A percentile compares a stretch with the other conserved stretches of the same genome.
Conservation (phyloP, 2,888 invertebrate genomes). For the Zhengitettix transpicula region DNA sequence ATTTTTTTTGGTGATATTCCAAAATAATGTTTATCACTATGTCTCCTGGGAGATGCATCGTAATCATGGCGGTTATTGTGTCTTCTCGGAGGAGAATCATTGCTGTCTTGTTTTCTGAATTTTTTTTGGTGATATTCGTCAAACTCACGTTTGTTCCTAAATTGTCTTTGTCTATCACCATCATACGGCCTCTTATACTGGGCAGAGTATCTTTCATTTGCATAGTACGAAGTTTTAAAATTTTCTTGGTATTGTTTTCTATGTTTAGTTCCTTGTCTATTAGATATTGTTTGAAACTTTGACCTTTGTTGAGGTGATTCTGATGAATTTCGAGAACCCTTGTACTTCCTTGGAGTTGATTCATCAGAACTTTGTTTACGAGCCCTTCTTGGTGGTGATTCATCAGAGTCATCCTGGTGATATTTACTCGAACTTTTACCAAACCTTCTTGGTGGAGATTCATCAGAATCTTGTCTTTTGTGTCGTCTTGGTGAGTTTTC, state of each 20-base stretch:
- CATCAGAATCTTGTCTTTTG: not conserved
- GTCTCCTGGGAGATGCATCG: slow-evolving; percentile 15
- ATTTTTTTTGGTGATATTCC: too few relatives aligned
- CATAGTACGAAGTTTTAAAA: too few relatives aligned
- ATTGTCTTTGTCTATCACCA: too few relatives aligned
- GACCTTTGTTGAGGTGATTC: not conserved
- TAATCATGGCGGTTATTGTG: not conserved
- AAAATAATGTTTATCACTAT: too few relatives aligned
- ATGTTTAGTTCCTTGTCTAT: too few relatives aligned
- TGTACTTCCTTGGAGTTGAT: not conserved
- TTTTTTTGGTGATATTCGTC: too few relatives aligned
- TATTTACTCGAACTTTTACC: not conserved
- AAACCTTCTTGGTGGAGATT: slow-evolving; percentile 2
- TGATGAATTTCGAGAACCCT: not conserved
- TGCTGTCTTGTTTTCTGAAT: too few relatives aligned
- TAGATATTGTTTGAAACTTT: not conserved
- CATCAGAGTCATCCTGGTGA: slow-evolving; percentile 4
- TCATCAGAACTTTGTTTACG: not conserved
- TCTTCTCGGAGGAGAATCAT: too few relatives aligned
- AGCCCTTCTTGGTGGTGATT: not conserved
- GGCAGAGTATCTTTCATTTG: too few relatives aligned
- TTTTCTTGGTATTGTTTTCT: too few relatives aligned
- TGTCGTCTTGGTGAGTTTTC: not conserved
- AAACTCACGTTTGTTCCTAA: too few relatives aligned
- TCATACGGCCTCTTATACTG: too few relatives aligned